Base-by-base conservation (phyloP, 2,888 invertebrate genomes). In the Pammene fasciana region DNA sequence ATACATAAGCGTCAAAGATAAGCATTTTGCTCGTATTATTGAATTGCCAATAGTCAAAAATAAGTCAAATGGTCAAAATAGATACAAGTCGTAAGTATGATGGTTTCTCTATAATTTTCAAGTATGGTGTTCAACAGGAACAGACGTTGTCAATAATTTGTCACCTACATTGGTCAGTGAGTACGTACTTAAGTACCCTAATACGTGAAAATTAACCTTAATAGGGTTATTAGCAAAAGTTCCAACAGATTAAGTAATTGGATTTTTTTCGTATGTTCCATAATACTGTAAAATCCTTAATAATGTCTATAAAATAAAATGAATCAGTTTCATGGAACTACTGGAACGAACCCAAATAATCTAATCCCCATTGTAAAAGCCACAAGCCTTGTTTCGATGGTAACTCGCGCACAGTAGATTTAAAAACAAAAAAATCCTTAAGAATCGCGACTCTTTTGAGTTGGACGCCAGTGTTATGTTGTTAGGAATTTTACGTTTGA, bases 381-480 rank as follows among this genome's bases (percentile, higher is more conserved):
- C 13, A 52, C 52, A 52, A 52, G 52, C 5, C 52, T 26, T 26
- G 26, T 52, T 52, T 18, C 26, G 26, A 52, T 52, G 52, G 52
- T 6, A 52, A 52, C 52, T 45, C 52, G 26, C 18, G 48, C 16
- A 16, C 16, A 48, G 16, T 16, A 48, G 14, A 14, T 16, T 16
- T 48, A 16, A 16, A 48, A 48, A 48, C 9, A 26, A 52, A 52
- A 52, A 52, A 26, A 11, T n/a, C 11, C 52, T 52, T 52, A 52
- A 10, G 26, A 8, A 9, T 43, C 6, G 10, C 1, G n/a, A 18
- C 38, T 26, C 43, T 57, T 43, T n/a, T 18, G n/a, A n/a, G n/a
- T n/a, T n/a, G n/a, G n/a, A n/a, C n/a, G 57, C 43, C 16, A 57
- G 0, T 54, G n/a, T 8, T 13, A 16, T 16, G 38, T 56, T 41